Base-by-base conservation (phyloP, 1,140 invertebrate genomes). In the Papilio dardanus region DNA sequence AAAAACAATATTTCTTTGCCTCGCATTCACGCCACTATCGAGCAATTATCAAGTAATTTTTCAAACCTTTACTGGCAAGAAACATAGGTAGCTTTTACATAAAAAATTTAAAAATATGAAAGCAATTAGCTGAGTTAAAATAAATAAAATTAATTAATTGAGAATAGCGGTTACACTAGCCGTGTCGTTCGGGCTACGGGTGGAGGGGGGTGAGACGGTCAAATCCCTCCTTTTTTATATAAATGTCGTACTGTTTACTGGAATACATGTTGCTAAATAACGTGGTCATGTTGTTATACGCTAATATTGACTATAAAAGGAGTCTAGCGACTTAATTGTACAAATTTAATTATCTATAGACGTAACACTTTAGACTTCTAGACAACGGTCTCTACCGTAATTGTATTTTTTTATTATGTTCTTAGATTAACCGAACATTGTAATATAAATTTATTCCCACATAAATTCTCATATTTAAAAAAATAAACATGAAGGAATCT, bases 161-260 rank as follows among this genome's bases (percentile, higher is more conserved):
- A 24, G 50, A 8, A 54, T 54, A 54, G 21, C 21, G 42, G 10
- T 54, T 28, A 14, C n/a, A 7, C n/a, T n/a, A 54, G 16, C 2
- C 50, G 21, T 54, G 19, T 3, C 50, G 19, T 19, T 7, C 19
- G 21, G 10, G 19, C 21, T 1, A 16, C 42, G 42, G 42, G 4
- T 16, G 42, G 14, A 1, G 1, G 4, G 4, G 4, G 16, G 16
- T n/a, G 16, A 5, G 10, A 10, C 50, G 50, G 21, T 54, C 50
- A 54, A 54, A 54, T 54, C 50, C 19, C 19, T 54, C 21, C 50
- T 24, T 54, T 54, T 54, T 54, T 54, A 54, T 24, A 54, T 10
- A 1, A 24, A 24, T 12, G 21, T 24, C 21, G 21, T 28, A 54
- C 21, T 7, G 21, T 54, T 54, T 54, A 14, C 8, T 54, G 50